These are phyloP conservation scores for Chionoecetes opilio DNA, from an alignment of 1,140 invertebrate genomes.

Conservation along the genomic window DNA sequence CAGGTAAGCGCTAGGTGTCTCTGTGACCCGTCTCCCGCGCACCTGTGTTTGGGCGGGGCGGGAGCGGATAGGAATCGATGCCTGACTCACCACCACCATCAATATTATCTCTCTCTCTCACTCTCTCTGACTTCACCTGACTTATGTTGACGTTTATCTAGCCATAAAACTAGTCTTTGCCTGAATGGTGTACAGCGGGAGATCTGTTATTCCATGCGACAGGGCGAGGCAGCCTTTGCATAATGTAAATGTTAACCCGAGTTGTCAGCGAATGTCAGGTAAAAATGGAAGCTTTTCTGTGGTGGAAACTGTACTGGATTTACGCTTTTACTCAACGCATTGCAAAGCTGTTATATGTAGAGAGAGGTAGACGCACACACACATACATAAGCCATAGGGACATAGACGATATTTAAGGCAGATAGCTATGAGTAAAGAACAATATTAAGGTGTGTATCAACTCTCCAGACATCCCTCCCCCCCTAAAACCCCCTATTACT, in stretches of 20 bases:
- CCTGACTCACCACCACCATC: not conserved
- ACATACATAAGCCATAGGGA: too few species aligned
- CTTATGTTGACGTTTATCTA: too few species aligned
- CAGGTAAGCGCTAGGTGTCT: not conserved
- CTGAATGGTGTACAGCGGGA: not conserved
- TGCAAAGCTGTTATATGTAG: not conserved
- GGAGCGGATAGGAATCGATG: not conserved
- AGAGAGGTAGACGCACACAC: too few species aligned
- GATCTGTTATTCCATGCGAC: not conserved
- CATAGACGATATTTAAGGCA: not conserved
- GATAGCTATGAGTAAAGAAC: not conserved
- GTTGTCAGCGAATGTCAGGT: not conserved
- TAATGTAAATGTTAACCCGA: slow-evolving; percentile 9
- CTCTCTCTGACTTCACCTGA: not conserved
- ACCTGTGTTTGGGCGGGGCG: not conserved
- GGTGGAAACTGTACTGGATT: not conserved
- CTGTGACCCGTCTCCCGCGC: too few species aligned
- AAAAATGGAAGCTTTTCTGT: not conserved
- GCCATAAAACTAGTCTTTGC: not conserved
- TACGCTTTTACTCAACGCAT: not conserved
- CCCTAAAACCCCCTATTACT: not conserved
- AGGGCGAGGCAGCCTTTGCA: not conserved
- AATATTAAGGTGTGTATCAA: not conserved
- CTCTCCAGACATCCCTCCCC: not conserved
- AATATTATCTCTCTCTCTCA: not conserved